Percentiles rank a stretch among this genome's conserved stretches.
Conservation (phyloP, 2,797 vertebrate species). For the Hypotaenidia philippensis region DNA sequence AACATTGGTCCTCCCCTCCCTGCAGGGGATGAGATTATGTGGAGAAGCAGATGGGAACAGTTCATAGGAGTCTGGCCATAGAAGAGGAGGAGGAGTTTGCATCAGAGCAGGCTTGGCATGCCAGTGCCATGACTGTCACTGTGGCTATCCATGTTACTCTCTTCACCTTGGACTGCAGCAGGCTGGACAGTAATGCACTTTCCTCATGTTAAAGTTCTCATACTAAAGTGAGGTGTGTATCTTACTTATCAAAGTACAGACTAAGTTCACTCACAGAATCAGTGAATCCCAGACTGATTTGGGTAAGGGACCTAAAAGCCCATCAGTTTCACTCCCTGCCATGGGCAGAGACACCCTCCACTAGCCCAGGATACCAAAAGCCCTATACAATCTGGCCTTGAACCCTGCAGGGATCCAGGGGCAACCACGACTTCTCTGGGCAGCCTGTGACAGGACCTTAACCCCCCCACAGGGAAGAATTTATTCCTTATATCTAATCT, state of each 20-base stretch:
- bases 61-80: not conserved
- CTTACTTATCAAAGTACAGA: not conserved
- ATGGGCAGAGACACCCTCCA: no score
- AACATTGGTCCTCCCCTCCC: not conserved
- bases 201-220: not conserved
- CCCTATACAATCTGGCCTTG: no score
- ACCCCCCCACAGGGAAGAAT: no score
- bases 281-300: no score
- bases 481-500: no score
- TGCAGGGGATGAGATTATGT: not conserved
- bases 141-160: not conserved
- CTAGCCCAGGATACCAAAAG: no score
- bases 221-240: not conserved
- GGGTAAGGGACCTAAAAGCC: no score
- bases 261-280: not conserved
- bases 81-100: not conserved
- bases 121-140: fast-evolving
- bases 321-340: no score
- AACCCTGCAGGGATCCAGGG: no score
- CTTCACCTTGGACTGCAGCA: not conserved
- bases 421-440: no score
- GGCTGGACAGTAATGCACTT: not conserved
- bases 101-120: not conserved
- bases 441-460: no score
- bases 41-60: not conserved